Percentiles rank a stretch among this genome's conserved stretches.
Conservation (phyloP, 2,888 invertebrate species). For the Serripes groenlandicus region DNA sequence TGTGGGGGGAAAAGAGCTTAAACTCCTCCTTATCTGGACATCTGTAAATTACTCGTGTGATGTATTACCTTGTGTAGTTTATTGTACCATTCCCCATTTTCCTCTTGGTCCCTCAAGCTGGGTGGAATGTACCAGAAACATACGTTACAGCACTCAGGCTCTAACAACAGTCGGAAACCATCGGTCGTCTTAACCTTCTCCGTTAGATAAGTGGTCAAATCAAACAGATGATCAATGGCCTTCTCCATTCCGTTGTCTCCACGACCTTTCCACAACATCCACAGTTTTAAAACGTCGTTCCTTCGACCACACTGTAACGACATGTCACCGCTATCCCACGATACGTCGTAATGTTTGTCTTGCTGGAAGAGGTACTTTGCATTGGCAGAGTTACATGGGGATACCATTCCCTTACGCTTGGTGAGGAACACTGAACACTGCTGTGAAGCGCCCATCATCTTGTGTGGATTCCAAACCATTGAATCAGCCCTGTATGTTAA, state of each 20-base stretch:
- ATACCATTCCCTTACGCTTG: conserved; percentile 75
- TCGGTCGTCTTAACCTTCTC: conserved; percentile 66
- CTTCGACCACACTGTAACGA: conserved; percentile 84
- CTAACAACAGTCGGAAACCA: conserved; percentile 75
- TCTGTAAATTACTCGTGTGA: too few species aligned
- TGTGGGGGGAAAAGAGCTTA: too few species aligned
- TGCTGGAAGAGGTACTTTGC: conserved; percentile 84
- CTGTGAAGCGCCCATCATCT: conserved; percentile 94
- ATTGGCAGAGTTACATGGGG: conserved; percentile 76
- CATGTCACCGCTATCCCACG: conserved; percentile 83
- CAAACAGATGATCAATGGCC: conserved; percentile 76
- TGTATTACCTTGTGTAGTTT: conserved; percentile 76
- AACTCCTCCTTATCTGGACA: too few species aligned
- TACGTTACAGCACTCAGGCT: conserved; percentile 97
- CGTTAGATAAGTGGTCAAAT: conserved; percentile 73
- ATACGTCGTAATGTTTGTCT: conserved; percentile 83
- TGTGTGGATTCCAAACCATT: conserved; percentile 98
- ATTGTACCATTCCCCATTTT: conserved; percentile 73
- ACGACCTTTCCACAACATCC: conserved; percentile 83
- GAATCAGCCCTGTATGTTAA: conserved; percentile 93
- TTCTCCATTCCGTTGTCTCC: conserved; percentile 75
- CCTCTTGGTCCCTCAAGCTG: conserved; percentile 87
- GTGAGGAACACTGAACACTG: conserved; percentile 90
- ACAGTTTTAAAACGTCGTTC: conserved; percentile 82
- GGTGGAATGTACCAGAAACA: conserved; percentile 99